Base-by-base conservation (phyloP, 2,888 invertebrate species). In the Philaethria dido region DNA sequence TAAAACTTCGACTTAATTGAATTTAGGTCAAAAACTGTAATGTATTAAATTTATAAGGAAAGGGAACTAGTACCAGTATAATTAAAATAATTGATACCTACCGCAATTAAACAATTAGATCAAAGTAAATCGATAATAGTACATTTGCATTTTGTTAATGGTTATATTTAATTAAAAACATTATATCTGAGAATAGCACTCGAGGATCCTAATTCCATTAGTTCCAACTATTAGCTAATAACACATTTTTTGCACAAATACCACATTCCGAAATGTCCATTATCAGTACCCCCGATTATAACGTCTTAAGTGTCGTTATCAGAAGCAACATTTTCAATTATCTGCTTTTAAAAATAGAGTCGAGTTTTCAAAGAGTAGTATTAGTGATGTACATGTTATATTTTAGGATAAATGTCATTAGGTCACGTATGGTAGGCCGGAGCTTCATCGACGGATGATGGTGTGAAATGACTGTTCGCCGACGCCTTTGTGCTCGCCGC, bases 381-480 rank as follows among this genome's bases (percentile, higher is more conserved):
- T n/a, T 3, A 11, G 44, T 42, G 14, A 57, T 50, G 52, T 33
- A 29, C 45, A 48, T 54, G 39, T 47, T 71, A 72, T 69, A 70
- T 71, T 62, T 73, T 73, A 73, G 72, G 68, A 71, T 73, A 75
- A 82, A 82, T 86, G 89, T 86, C 89, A 88, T 88, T 88, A 88
- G 85, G 84, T 88, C 88, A 87, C 85, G 86, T 86, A 82, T 84
- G 82, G 83, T 78, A 78, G 80, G 76, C 74, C 77, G 80, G 77
- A 75, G 80, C 79, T 78, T 75, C 78, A 78, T 76, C 77, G 77
- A 69, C 78, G 77, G 79, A 78, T 81, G 86, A 85, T 86, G 89
- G 89, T 92, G 92, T 91, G 90, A 92, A 91, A 88, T 83, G 86
- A 88, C 81, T 80, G 85, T 82, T 81, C 79, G 83, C 77, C 84